phyloP scores from a whole-genome alignment of 2,113 vertebrate species.

The Cygnus atratus region DNA sequence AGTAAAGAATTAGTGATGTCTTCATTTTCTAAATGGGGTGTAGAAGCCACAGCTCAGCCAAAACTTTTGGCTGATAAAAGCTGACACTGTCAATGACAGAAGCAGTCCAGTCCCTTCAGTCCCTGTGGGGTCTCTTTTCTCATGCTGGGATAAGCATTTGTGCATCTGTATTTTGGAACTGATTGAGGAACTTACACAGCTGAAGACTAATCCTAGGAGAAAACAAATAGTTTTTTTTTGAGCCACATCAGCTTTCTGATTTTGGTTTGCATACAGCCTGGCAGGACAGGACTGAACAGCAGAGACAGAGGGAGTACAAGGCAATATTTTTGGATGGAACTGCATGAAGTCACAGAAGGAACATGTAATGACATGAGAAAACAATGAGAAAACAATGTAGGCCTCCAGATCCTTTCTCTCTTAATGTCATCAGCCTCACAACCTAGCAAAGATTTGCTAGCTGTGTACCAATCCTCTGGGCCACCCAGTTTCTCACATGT shows the following conservation, averaged over 20 bases:
- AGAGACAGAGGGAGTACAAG: background rate
- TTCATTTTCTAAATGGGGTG: background rate
- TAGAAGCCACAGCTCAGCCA: conserved; percentile 1
- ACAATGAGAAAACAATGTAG: background rate
- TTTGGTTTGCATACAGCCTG: background rate
- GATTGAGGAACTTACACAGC: background rate
- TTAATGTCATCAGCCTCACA: background rate
- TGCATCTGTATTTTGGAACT: conserved; percentile 40
- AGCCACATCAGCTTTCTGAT: conserved; percentile 5
- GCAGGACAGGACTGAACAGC: background rate
- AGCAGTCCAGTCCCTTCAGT: background rate
- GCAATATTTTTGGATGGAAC: background rate
- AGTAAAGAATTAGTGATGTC: background rate
- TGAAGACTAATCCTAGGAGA: conserved; percentile 29
- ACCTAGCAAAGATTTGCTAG: background rate
- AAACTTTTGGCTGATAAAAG: background rate
- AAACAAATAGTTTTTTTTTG: background rate
- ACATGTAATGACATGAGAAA: background rate
- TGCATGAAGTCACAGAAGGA: background rate
- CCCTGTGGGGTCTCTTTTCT: background rate
- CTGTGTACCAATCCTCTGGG: background rate
- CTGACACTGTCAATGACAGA: background rate
- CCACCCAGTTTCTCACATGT: accelerated
- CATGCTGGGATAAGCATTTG: conserved; percentile 27
- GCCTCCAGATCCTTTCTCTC: background rate